Evolutionary conservation across 2,888 invertebrate genomes (phyloP).

Genomic region (Euphydryas editha): DNA sequence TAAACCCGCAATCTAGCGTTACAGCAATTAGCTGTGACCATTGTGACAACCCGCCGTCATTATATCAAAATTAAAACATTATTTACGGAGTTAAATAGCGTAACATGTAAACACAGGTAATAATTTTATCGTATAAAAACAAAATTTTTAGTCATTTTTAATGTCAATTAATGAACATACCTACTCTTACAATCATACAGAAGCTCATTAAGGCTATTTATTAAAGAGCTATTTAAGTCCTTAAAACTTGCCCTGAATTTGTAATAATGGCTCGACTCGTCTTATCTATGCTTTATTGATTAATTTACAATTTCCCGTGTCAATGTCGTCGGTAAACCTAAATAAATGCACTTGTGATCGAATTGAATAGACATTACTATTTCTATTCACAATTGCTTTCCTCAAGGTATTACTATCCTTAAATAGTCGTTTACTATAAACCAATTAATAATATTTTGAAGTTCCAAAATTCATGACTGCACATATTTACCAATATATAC

Average conservation of each 20-base stretch:
- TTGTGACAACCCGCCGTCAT: too few relatives aligned
- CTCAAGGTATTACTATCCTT: too few relatives aligned
- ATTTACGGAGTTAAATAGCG: too few relatives aligned
- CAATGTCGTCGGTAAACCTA: background rate
- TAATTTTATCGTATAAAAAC: too few relatives aligned
- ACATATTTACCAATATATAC: too few relatives aligned
- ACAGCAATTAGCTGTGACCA: too few relatives aligned
- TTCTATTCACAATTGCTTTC: too few relatives aligned
- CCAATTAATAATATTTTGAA: background rate
- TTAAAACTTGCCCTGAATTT: background rate
- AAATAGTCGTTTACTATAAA: too few relatives aligned
- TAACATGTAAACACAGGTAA: too few relatives aligned
- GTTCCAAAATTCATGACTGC: too few relatives aligned
- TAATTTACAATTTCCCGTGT: background rate
- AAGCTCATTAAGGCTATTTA: background rate
- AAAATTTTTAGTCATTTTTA: background rate
- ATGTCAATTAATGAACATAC: background rate
- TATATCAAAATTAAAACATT: too few relatives aligned
- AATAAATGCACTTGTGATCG: background rate
- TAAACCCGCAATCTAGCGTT: too few relatives aligned
- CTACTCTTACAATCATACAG: background rate
- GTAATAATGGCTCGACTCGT: background rate
- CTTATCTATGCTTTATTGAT: constrained; percentile 2
- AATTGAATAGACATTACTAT: background rate
- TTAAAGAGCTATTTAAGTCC: background rate